These are phyloP conservation scores for Diachasmimorpha longicaudata DNA, from an alignment of 1,140 invertebrate genomes.

Conservation along the genomic window DNA sequence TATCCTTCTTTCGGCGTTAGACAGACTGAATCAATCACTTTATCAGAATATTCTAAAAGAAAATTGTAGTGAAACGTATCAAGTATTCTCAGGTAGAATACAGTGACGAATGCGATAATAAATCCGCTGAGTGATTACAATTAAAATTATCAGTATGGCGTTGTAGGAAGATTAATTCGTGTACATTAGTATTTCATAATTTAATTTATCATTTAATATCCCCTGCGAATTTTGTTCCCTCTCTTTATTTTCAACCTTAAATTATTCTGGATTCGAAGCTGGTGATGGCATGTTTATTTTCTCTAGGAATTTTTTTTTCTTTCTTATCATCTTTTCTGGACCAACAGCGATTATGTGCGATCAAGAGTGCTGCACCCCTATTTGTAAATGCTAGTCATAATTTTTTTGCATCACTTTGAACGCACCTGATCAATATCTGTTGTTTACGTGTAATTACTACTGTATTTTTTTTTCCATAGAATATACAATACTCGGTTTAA, in stretches of 20 bases:
- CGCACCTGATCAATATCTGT: not conserved
- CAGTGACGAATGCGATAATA: not conserved
- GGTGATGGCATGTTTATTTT: conserved; percentile 20
- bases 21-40: not conserved
- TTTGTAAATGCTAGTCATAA: conserved; percentile 53
- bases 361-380: conserved; percentile 24
- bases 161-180: not conserved
- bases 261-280: conserved; percentile 20
- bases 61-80: not conserved
- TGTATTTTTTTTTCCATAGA: conserved; percentile 5
- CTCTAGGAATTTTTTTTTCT: not conserved
- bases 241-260: not conserved
- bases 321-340: not conserved
- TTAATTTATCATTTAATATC: conserved; percentile 18
- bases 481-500: not conserved
- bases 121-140: not conserved
- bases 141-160: conserved; percentile 15
- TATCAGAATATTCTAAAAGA: not conserved
- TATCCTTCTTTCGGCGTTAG: not conserved
- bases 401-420: conserved; percentile 29
- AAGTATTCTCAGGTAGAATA: conserved; percentile 4
- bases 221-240: conserved; percentile 2
- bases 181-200: conserved; percentile 17
- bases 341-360: not conserved
- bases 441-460: not conserved